phyloP scores from a whole-genome alignment of 2,113 vertebrate genomes.

The Atractosteus spatula region DNA sequence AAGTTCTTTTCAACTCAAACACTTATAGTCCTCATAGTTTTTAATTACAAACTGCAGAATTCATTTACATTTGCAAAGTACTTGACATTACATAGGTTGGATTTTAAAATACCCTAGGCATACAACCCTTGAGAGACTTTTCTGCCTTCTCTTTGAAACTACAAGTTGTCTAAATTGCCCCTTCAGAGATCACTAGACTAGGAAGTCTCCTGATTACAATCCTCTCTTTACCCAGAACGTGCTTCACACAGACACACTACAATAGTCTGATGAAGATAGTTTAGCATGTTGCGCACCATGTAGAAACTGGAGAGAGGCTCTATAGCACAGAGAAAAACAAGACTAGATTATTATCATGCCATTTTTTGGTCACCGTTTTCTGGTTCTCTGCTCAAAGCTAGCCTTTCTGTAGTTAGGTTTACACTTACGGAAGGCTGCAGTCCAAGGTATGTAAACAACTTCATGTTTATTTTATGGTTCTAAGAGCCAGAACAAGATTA shows the following conservation, averaged over 20 bases:
- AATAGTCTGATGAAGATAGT: not conserved
- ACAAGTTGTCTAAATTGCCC: slow-evolving; percentile 9
- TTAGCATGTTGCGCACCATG: not conserved
- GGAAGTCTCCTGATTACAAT: not conserved
- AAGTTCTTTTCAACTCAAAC: no score
- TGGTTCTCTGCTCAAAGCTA: no score
- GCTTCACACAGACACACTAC: not conserved
- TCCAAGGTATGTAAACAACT: no score
- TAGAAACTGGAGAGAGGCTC: not conserved
- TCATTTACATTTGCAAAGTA: not conserved
- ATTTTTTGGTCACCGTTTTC: no score
- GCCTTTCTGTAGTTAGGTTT: no score
- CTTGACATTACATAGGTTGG: not conserved
- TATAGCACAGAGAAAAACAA: no score
- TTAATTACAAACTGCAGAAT: not conserved
- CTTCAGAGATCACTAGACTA: not conserved
- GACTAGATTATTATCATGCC: no score
- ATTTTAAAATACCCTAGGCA: slow-evolving; percentile 5
- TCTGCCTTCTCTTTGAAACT: not conserved
- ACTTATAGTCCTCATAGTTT: not conserved
- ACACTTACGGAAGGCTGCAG: no score
- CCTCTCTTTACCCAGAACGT: not conserved
- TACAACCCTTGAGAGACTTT: not conserved
- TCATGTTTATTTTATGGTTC: no score
- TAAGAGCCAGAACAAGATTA: no score